Evolutionary conservation across 2,113 vertebrate species (phyloP).

Genomic region (Ivindomyrus marchei): DNA sequence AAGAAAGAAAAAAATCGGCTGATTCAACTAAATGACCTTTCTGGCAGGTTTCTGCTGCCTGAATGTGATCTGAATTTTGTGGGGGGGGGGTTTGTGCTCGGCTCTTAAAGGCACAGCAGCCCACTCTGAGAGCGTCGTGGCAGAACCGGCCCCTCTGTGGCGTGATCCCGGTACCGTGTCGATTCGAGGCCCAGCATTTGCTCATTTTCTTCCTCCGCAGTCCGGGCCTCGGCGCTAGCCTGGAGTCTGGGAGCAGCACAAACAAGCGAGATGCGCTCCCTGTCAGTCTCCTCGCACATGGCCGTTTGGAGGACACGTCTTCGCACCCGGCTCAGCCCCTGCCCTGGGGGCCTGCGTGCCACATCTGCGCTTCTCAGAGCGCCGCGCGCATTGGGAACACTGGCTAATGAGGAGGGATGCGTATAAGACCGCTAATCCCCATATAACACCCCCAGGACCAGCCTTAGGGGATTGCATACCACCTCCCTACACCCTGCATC

Average conservation of each 20-base stretch:
- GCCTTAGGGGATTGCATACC: neutral
- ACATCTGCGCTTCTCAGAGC: neutral
- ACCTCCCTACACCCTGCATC: neutral
- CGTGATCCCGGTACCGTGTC: neutral
- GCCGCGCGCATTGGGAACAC: neutral
- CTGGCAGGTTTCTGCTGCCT: neutral
- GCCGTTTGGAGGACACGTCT: neutral
- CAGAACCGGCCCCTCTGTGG: neutral
- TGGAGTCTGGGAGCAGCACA: neutral
- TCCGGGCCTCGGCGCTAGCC: neutral
- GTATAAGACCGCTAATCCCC: neutral
- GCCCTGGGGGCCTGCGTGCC: neutral
- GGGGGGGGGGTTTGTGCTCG: too few relatives aligned
- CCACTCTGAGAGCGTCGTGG: neutral
- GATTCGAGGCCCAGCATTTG: neutral
- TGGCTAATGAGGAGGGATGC: neutral
- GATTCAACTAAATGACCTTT: slow-evolving; percentile 12
- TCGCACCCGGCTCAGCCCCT: neutral
- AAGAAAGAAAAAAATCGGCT: too few relatives aligned
- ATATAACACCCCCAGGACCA: neutral
- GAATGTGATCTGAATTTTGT: neutral
- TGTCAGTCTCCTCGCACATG: neutral
- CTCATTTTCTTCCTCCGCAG: neutral
- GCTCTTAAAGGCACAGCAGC: neutral
- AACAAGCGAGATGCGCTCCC: neutral